These are phyloP conservation scores for Cynopterus sphinx DNA, from an alignment of 2,797 vertebrate species.

Conservation along the genomic window DNA sequence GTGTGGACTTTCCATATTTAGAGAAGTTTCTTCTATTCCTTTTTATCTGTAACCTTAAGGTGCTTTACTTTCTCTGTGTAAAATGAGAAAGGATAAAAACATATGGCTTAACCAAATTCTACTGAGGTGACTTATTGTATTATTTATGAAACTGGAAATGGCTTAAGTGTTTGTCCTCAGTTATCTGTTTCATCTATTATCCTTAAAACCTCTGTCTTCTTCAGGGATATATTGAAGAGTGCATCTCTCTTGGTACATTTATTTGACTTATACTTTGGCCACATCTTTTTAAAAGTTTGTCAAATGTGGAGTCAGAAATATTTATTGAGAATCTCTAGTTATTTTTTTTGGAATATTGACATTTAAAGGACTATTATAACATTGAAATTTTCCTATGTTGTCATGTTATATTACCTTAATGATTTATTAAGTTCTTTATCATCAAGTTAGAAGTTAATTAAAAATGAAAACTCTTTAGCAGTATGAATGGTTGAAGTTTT, in stretches of 20 bases:
- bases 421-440: not conserved
- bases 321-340: conserved; percentile 6
- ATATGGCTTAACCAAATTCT: not conserved
- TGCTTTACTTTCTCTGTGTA: conserved; percentile 5
- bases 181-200: conserved; percentile 5
- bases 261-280: not conserved
- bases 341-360: conserved; percentile 46
- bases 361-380: conserved; percentile 4
- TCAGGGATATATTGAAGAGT: not conserved
- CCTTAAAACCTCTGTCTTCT: not conserved
- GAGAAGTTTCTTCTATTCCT: not conserved
- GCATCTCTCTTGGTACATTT: not conserved
- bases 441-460: conserved; percentile 27
- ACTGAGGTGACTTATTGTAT: not conserved
- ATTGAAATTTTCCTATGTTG: not conserved
- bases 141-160: conserved; percentile 23
- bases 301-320: not conserved
- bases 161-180: not conserved
- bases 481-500: not conserved
- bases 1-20: not conserved
- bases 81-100: conserved; percentile 22
- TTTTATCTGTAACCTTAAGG: not conserved
- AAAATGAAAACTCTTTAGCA: conserved; percentile 11
- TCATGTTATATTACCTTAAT: conserved; percentile 2
- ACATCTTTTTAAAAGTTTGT: not conserved